Percentiles rank a stretch among this genome's conserved stretches.
Evolutionary conservation across 1,140 invertebrate species (phyloP).

Genomic region (Cydia strobilella): DNA sequence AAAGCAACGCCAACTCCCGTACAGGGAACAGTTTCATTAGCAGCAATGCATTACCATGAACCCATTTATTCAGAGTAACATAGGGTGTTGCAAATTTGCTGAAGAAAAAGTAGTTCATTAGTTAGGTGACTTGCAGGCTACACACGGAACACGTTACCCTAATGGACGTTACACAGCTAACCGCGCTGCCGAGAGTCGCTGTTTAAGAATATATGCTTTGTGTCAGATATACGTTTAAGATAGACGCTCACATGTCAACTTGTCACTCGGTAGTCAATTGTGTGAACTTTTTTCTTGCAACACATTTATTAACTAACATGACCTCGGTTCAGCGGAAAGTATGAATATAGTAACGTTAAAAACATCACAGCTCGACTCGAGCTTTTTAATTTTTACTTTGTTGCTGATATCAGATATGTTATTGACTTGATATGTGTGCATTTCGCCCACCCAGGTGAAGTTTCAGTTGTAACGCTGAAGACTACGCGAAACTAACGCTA

Average conservation of each 20-base stretch:
- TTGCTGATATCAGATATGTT: too few species aligned
- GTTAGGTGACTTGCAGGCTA: conserved; percentile 60
- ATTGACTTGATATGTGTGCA: too few species aligned
- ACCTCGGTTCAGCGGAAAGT: too few species aligned
- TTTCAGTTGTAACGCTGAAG: too few species aligned
- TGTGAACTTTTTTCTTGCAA: background rate
- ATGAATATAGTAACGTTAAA: too few species aligned
- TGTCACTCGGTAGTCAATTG: background rate
- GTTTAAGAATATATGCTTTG: conserved; percentile 2
- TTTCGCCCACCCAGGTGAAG: too few species aligned
- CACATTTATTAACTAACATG: too few species aligned
- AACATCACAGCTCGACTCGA: too few species aligned
- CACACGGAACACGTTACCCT: conserved; percentile 39
- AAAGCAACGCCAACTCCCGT: conserved; percentile 14
- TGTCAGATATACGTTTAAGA: background rate
- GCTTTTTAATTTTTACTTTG: too few species aligned
- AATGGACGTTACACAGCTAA: conserved; percentile 44
- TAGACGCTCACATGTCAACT: background rate
- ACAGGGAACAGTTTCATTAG: conserved; percentile 8
- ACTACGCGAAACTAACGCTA: too few species aligned
- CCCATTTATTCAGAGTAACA: conserved; percentile 28
- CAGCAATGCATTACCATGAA: conserved; percentile 29
- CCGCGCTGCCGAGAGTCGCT: conserved; percentile 11
- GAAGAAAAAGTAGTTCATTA: conserved; percentile 62
- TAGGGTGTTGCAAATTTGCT: conserved; percentile 38